A percentile compares a stretch with the other conserved stretches of the same genome.
Evolutionary conservation across 2,797 vertebrate genomes (phyloP).

Genomic region (Sitta carolinensis): DNA sequence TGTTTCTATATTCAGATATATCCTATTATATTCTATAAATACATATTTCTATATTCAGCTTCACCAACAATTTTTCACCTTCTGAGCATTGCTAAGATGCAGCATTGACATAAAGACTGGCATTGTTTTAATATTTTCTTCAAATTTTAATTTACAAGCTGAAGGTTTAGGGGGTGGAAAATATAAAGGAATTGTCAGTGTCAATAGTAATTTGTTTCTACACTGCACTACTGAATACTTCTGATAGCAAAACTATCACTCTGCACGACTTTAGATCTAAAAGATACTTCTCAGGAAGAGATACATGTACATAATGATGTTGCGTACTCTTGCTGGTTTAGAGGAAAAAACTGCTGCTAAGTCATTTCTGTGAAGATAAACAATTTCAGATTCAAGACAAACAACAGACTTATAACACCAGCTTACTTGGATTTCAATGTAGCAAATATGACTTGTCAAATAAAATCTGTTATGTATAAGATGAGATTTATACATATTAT

Average conservation of each 20-base stretch:
- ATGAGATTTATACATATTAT: neutral
- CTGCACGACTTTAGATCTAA: neutral
- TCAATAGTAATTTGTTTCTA: neutral
- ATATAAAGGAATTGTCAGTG: neutral
- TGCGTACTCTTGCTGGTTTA: rapidly evolving
- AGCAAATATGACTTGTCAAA: neutral
- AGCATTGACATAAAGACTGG: neutral
- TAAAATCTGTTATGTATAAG: neutral
- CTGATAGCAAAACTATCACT: neutral
- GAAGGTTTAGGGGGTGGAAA: neutral
- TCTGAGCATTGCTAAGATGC: neutral
- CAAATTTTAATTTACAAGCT: neutral
- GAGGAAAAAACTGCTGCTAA: neutral
- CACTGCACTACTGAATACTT: neutral
- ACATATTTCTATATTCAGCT: neutral
- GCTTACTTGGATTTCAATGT: neutral
- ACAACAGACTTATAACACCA: neutral
- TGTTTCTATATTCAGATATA: neutral
- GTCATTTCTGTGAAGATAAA: neutral
- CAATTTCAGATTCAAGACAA: neutral
- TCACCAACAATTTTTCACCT: neutral
- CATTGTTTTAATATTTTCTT: neutral
- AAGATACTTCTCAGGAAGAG: neutral
- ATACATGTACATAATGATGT: rapidly evolving
- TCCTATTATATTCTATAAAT: too few species aligned